Evolutionary conservation across 2,888 invertebrate genomes (phyloP), one percentile per base, ranked within the genome.

Genomic region (Antitype chi): DNA sequence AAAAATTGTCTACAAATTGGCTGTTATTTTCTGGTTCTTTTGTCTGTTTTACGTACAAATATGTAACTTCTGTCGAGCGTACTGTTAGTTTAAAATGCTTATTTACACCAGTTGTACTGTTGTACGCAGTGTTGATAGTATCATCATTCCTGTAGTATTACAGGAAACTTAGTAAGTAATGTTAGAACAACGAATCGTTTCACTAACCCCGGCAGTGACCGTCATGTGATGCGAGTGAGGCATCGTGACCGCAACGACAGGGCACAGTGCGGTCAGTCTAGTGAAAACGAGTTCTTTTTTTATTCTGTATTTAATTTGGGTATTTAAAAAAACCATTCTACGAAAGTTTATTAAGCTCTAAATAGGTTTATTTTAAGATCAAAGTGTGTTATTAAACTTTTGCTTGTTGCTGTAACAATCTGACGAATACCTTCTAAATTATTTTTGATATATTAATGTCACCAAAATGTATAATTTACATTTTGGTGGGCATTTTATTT

Each of bases 21-120:
- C 91, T 94, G 92, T 91, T 94, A 93, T 94, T 94, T 94, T 94
- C 91, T 91, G 90, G 93, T 95, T 94, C 92, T 93, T 94, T 94
- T 92, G 76, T 90, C 70, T 70, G 25, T 62, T 76, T 70, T 71
- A 74, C 70, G 63, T 74, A 79, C 32, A 85, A 74, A 74, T 68
- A 72, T 76, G 70, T 76, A 69, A 71, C 66, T 73, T 80, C 74
- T 74, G 84, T 88, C 90, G 86, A 90, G 92, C 91, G 92, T 92
- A 91, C 91, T 69, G 71, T 76, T 74, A 88, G 74, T 72, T 38
- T 11, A 32, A 62, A 52, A 53, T 11, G 15, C n/a, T 1, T 60
- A 63, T 70, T 59, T 57, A 85, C 60, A 52, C 47, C 47, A 25
- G 17, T 57, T 25, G 66, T 68, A 52, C 62, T 81, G 57, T 78